phyloP scores from a whole-genome alignment of 2,797 vertebrate genomes.

The Peromyscus aztecus region DNA sequence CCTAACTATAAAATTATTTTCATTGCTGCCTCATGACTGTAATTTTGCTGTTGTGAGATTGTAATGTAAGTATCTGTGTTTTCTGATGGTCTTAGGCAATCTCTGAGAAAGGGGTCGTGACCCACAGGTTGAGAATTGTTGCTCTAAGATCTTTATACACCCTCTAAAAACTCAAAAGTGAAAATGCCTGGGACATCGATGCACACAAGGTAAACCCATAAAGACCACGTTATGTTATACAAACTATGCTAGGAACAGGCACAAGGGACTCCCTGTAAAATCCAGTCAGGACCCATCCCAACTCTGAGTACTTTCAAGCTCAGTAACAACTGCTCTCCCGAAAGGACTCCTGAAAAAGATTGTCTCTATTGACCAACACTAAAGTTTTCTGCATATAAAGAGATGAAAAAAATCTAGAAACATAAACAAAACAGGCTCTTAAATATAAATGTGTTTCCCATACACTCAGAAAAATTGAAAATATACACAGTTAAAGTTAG shows the following conservation, averaged over 20 bases:
- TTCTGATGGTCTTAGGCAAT: not conserved
- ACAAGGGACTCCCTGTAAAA: not conserved
- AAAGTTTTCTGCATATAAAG: slow-evolving; percentile 17
- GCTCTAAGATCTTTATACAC: not conserved
- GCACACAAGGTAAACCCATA: not conserved
- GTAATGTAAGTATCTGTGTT: not conserved
- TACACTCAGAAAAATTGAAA: not conserved
- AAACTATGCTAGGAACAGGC: not conserved
- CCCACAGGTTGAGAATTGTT: not conserved
- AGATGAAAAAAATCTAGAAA: slow-evolving; percentile 45
- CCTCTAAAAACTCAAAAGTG: not conserved
- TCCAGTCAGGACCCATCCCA: not conserved
- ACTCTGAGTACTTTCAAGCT: not conserved
- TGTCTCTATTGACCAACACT: not conserved
- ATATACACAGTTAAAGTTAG: not conserved
- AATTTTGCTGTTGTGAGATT: not conserved
- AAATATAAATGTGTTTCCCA: slow-evolving; percentile 21
- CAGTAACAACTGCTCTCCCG: slow-evolving; percentile 2
- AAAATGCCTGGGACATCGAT: not conserved
- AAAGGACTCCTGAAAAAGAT: slow-evolving; percentile 43
- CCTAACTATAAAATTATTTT: not conserved
- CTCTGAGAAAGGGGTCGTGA: not conserved
- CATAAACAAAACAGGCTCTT: slow-evolving; percentile 29
- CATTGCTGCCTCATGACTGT: not conserved
- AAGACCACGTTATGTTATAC: slow-evolving; percentile 10